These are phyloP conservation scores for Smittia sp. DNA, from an alignment of 2,888 invertebrate genomes.

Conservation along the genomic window DNA sequence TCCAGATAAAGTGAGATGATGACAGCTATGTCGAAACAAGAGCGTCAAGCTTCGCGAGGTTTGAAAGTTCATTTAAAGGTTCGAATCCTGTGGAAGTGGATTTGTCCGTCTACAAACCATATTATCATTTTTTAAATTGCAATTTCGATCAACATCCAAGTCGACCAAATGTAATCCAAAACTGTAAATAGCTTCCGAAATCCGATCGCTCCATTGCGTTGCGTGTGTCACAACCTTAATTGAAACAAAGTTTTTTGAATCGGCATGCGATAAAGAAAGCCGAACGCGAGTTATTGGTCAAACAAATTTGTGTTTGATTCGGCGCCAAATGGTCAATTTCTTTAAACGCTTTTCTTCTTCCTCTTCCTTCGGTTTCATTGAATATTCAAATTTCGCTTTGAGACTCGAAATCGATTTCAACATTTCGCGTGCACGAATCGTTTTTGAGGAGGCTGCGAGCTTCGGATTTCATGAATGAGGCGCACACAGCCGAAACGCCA, in stretches of 20 bases:
- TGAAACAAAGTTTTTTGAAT: background rate
- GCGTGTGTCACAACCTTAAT: conserved; percentile 3
- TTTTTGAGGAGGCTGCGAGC: conserved; percentile 28
- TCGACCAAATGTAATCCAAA: background rate
- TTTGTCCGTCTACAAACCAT: too few relatives aligned
- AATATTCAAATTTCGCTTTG: conserved; percentile 12
- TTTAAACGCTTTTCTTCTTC: conserved; percentile 9
- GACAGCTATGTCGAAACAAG: background rate
- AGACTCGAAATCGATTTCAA: conserved; percentile 5
- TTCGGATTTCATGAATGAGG: conserved; percentile 40
- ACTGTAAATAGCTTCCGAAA: conserved; percentile 16
- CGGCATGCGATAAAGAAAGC: conserved; percentile 3
- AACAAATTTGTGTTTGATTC: conserved; percentile 13
- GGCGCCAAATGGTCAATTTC: conserved; percentile 36
- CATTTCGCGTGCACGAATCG: background rate
- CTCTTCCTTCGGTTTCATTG: background rate
- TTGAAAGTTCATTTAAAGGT: too few relatives aligned
- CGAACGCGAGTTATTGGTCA: background rate
- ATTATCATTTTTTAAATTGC: too few relatives aligned
- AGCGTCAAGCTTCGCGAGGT: background rate
- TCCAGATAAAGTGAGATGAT: background rate
- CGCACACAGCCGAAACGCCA: conserved; percentile 23
- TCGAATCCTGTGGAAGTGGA: too few relatives aligned
- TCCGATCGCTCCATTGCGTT: background rate
- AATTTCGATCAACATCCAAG: too few relatives aligned